These are phyloP conservation scores for Synergus itoensis DNA, from an alignment of 2,888 invertebrate species.

Conservation along the genomic window DNA sequence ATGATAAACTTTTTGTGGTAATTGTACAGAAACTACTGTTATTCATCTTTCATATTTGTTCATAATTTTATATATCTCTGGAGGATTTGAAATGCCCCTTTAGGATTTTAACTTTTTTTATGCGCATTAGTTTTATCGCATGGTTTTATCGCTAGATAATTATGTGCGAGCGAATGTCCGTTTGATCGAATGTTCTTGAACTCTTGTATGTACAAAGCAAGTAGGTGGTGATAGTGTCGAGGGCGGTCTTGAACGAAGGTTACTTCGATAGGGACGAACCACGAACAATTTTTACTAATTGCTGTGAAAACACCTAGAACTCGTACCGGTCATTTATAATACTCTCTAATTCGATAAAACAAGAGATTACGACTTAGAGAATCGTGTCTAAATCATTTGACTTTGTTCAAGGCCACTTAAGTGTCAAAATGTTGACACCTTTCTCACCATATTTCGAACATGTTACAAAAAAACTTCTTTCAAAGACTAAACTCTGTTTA, in stretches of 20 bases:
- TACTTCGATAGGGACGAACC: neutral
- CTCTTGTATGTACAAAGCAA: neutral
- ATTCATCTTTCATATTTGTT: neutral
- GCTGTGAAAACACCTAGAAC: neutral
- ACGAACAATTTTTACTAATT: neutral
- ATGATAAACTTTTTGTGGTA: too few species aligned
- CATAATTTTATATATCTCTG: neutral
- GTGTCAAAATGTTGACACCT: neutral
- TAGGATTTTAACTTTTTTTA: neutral
- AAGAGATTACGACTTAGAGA: neutral
- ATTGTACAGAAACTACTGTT: neutral
- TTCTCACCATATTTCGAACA: neutral
- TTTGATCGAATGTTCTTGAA: constrained; percentile 3
- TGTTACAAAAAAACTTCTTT: neutral
- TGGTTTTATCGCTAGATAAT: neutral
- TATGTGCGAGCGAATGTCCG: neutral
- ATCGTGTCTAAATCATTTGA: neutral
- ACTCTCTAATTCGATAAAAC: neutral
- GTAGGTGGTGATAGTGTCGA: neutral
- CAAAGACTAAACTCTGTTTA: too few species aligned
- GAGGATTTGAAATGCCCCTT: constrained; percentile 7
- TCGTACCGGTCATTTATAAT: neutral
- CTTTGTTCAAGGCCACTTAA: neutral
- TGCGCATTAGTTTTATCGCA: neutral
- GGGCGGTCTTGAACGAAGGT: neutral